A percentile compares a stretch with the other conserved stretches of the same genome.
Evolutionary conservation across 2,113 vertebrate species (phyloP).

Genomic region (Zapus hudsonius): DNA sequence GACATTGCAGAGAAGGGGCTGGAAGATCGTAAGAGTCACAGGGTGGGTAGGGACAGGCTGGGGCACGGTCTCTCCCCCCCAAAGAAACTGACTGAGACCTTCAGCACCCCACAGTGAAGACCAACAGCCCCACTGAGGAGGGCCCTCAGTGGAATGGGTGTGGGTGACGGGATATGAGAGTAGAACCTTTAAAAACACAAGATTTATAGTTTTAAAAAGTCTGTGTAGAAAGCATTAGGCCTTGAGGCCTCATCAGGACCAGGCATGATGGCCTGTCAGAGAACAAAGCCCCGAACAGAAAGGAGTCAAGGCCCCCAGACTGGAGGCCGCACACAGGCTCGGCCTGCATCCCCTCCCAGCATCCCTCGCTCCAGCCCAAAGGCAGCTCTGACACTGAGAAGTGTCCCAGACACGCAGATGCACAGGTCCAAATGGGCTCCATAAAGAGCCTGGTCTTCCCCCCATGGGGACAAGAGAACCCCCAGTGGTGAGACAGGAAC

Average conservation of each 20-base stretch:
- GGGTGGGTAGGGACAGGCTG: no score
- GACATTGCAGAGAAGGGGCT: no score
- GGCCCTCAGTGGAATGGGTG: no score
- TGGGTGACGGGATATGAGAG: no score
- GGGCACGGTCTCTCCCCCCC: no score
- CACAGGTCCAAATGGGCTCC: neutral
- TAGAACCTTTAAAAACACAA: no score
- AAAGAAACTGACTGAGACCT: no score
- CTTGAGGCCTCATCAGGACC: conserved; percentile 2
- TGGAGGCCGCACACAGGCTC: neutral
- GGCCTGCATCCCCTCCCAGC: neutral
- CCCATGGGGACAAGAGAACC: neutral
- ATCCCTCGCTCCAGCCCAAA: neutral
- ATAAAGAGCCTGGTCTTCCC: neutral
- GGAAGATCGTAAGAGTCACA: no score
- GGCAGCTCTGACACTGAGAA: neutral
- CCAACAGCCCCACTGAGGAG: no score
- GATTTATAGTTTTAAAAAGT: no score
- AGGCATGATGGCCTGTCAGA: neutral
- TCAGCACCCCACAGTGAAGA: no score
- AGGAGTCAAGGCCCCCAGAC: neutral
- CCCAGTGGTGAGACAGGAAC: rapidly evolving
- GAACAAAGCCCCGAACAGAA: neutral
- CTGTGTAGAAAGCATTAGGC: neutral
- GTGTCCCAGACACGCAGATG: neutral